A percentile compares a stretch with the other conserved stretches of the same genome.
Evolutionary conservation across 2,888 invertebrate genomes (phyloP).

Genomic region (Cantharis nigra): DNA sequence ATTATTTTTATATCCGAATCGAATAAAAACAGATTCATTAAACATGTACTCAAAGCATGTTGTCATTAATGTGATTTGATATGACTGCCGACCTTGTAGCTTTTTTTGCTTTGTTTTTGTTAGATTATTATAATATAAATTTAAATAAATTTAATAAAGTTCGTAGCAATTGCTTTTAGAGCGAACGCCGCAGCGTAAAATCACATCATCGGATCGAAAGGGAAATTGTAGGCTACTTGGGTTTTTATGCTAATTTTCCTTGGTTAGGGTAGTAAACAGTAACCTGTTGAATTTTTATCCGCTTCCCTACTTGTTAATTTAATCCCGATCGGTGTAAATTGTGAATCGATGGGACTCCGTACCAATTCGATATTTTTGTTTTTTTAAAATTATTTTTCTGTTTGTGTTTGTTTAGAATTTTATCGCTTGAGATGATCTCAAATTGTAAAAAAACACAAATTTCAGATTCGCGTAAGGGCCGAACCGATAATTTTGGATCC

Average conservation of each 20-base stretch:
- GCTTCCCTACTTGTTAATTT: not conserved
- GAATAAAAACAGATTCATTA: not conserved
- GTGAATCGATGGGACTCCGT: not conserved
- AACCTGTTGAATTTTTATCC: not conserved
- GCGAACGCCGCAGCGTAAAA: not conserved
- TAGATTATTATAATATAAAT: not conserved
- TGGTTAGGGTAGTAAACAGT: not conserved
- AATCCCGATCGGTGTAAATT: not conserved
- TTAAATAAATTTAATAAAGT: not conserved
- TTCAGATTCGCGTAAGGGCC: not conserved
- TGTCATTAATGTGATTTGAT: not conserved
- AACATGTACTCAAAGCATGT: not conserved
- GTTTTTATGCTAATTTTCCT: not conserved
- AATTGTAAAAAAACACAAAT: not conserved
- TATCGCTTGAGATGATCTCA: not conserved
- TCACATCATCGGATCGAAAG: not conserved
- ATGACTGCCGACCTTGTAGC: not conserved
- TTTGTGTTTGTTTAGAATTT: not conserved
- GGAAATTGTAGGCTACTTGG: not conserved
- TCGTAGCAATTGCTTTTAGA: not conserved
- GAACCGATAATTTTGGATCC: not conserved
- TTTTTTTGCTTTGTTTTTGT: not conserved
- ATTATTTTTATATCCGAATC: not conserved
- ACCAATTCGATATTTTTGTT: not conserved
- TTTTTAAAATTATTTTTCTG: not conserved